Evolutionary conservation across 30 jellyfish, hydroid and myxozoan species (phyloP), one percentile per base, ranked within the genome.

Genomic region (Mastigias papua): DNA sequence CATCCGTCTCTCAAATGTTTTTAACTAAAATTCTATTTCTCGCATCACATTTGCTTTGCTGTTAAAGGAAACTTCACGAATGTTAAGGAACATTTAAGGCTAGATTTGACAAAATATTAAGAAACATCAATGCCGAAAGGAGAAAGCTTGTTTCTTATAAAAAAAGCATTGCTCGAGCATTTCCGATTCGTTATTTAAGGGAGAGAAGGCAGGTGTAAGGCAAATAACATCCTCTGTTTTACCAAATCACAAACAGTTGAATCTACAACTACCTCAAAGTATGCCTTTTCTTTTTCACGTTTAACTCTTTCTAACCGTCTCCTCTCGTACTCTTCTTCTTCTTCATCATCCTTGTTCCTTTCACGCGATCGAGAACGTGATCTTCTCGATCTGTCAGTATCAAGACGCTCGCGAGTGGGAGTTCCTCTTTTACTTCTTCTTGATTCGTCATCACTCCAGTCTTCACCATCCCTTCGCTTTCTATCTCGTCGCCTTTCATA

Each of bases 261-360:
- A 27, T 62, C n/a, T 34, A 16, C 33, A 64, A 1, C 34, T 46
- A 93, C 99, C 94, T 90, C 99, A 31, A 72, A 25, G 74, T 73
- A 96, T 1, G 88, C 87, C 34, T 78, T 78, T 30, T 96, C 99
- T 68, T 87, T 90, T 23, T 87, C 98, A 48, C 97, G 74, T 74
- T 88, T 90, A 20, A 82, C 89, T 29, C 98, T 90, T 64, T 96
- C 99, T 48, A 96, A 30, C 63, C 99, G 63, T 67, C 97, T 87
- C 66, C 86, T 86, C 51, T 96, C 99, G 67, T 86, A 87, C 34
- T 87, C 98, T 8, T 82, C 98, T 23, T 96, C 99, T 48, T 89
- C 96, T 17, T 89, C 99, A 2, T 89, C 97, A 28, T 67, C 97
- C 64, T 84, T 67, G 48, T 74, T 76, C 61, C 96, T 31, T 22